Evolutionary conservation across 2,797 vertebrate genomes (phyloP), one percentile per base, ranked within the genome.

Genomic region (Meda fulgida): DNA sequence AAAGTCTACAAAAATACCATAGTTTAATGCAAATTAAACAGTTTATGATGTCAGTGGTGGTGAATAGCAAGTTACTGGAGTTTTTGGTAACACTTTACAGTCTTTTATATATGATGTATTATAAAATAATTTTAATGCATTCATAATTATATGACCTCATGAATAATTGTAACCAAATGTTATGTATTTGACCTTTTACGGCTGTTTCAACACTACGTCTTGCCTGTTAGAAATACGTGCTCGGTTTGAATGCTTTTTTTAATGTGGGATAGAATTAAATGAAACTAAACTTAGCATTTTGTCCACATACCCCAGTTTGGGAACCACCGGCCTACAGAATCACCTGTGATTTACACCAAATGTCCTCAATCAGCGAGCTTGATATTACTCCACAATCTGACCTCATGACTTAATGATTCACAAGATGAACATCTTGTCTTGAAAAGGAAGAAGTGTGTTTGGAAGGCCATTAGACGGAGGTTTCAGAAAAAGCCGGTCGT

Each of bases 401-500:
- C 21, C 77, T 21, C 60, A 26, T 7, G 40, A 79, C 55, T 40
- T 55, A 23, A 29, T 48, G 19, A 71, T 80, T n/a, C 51, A 23
- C 80, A 23, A 43, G 55, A 72, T 43, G 26, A 73, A 81, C 43
- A 6, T 71, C 48, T 38, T 1, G 14, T 46, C 14, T 46, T 16
- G 55, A 23, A 38, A 38, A 5, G 38, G 21, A 82, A 67, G 13
- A 19, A 73, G 60, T 34, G 26, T 81, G 51, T 23, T 36, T 48
- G 75, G 48, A 80, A 79, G 46, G 40, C 55, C 19, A 31, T 85
- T 48, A 82, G 63, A 82, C 18, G n/a, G 31, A 85, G 23, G 40
- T 26, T 34, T 10, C 66, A 19, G 29, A 60, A 34, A 55, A 73
- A 73, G n/a, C 51, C 80, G 78, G 67, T 55, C 48, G 21, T 73